A percentile compares a stretch with the other conserved stretches of the same genome.
These are phyloP conservation scores for Pristionchus japonicus DNA, from an alignment of 2,888 invertebrate genomes.

Conservation along the genomic window DNA sequence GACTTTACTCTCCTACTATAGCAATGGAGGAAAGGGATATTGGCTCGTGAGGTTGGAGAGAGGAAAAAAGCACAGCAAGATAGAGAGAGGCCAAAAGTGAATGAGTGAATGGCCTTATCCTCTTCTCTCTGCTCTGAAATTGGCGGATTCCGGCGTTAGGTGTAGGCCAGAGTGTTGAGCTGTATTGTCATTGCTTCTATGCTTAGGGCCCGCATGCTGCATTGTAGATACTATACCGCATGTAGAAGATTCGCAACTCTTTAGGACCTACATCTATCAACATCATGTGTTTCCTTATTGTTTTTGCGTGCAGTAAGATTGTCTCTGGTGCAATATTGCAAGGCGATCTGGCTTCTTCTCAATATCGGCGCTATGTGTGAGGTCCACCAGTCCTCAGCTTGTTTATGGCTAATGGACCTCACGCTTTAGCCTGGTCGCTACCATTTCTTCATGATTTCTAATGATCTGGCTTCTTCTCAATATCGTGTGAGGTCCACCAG, in stretches of 20 bases:
- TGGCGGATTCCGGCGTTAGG: neutral
- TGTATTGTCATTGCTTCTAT: neutral
- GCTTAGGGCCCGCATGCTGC: neutral
- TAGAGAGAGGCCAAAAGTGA: neutral
- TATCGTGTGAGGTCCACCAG: no score
- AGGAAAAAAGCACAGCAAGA: neutral
- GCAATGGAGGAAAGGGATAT: neutral
- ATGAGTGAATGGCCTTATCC: conserved; percentile 28
- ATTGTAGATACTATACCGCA: no score
- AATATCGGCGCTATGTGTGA: neutral
- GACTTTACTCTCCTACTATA: neutral
- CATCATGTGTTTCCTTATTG: no score
- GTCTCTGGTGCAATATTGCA: neutral
- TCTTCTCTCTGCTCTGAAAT: neutral
- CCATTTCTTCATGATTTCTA: no score
- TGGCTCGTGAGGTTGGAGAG: neutral
- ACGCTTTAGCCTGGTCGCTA: no score
- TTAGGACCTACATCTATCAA: no score
- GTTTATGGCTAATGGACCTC: no score
- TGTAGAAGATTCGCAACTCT: no score
- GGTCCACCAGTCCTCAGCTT: neutral
- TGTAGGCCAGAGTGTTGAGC: neutral
- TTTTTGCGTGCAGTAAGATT: no score
- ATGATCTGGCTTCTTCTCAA: no score
- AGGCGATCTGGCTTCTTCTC: neutral